These are phyloP conservation scores for Drosophila pachea DNA, from an alignment of 1,140 invertebrate species.

Conservation along the genomic window DNA sequence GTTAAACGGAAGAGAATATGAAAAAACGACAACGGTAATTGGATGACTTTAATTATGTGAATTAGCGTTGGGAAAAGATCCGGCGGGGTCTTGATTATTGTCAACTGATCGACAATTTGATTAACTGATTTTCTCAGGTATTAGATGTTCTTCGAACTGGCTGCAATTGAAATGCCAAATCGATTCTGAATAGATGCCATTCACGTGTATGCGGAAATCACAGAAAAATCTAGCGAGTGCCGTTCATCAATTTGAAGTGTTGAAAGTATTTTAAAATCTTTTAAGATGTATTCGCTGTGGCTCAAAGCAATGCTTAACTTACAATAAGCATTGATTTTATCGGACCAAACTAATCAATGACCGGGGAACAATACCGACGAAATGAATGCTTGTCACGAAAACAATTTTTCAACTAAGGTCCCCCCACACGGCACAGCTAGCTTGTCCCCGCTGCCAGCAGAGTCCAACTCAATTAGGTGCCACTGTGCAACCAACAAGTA, in stretches of 20 bases:
- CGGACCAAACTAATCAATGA: background rate
- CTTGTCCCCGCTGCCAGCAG: slow-evolving; percentile 1
- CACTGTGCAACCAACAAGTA: slow-evolving; percentile 28
- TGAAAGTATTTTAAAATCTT: too few species aligned
- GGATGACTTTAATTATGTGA: slow-evolving; percentile 70
- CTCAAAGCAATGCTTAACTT: background rate
- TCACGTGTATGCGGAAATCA: background rate
- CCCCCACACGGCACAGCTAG: background rate
- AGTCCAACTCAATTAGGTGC: slow-evolving; percentile 69
- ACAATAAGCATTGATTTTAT: too few species aligned
- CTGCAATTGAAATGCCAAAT: background rate
- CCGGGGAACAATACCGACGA: background rate
- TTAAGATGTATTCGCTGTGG: background rate
- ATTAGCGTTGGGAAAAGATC: slow-evolving; percentile 44
- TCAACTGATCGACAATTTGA: slow-evolving; percentile 20
- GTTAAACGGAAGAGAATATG: slow-evolving; percentile 30
- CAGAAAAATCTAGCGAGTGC: too few species aligned
- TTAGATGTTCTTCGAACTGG: too few species aligned
- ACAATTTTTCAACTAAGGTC: slow-evolving; percentile 58
- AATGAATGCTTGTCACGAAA: slow-evolving; percentile 24
- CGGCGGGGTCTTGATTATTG: slow-evolving; percentile 11
- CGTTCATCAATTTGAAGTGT: too few species aligned
- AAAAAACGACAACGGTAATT: slow-evolving; percentile 55
- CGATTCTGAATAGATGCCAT: background rate
- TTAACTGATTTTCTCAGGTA: slow-evolving; percentile 5